Base-by-base conservation (phyloP, 1,140 invertebrate species). In the Drosophila erecta region DNA sequence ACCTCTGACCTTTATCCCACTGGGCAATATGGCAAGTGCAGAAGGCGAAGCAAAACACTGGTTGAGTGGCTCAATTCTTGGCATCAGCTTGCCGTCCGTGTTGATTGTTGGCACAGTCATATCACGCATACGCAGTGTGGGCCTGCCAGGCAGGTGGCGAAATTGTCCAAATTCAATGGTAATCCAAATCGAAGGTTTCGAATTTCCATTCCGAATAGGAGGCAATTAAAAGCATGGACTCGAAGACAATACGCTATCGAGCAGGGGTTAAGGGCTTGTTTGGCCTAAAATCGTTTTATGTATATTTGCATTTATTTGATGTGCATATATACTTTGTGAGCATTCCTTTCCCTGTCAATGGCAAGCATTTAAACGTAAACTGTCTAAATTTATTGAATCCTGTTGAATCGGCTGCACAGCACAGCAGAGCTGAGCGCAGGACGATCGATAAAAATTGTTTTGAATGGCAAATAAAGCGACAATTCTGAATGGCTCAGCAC, bases 381-480 rank as follows among this genome's bases (percentile, higher is more conserved):
- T 15, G 15, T 22, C 17, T 15, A 40, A 40, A 62, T 17, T 47
- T 20, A 15, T 47, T 17, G 41, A 30, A 47, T 46, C 35, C 43
- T 44, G 47, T 61, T 61, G 53, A 51, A 57, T 15, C n/a, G 24
- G 22, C 12, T 17, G 24, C 66, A 14, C 38, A 72, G 60, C 40
- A 24, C 22, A n/a, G n/a, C n/a, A n/a, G n/a, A 8, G 35, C 35
- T 4, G 0, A 12, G 8, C 38, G 7, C n/a, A 37, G 56, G 27
- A n/a, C 62, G 83, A 83, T 87, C 83, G 83, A 83, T 86, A 51
- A 58, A 79, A 81, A 86, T 79, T 69, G 84, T 83, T 86, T 87
- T 86, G 79, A 87, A 79, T 83, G 70, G 75, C 75, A 79, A 86
- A 87, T 87, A 87, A 86, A 87, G 75, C 83, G 84, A 87, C 71